Base-by-base conservation (phyloP, 2,113 vertebrate species). In the Campylomormyrus tamandua region DNA sequence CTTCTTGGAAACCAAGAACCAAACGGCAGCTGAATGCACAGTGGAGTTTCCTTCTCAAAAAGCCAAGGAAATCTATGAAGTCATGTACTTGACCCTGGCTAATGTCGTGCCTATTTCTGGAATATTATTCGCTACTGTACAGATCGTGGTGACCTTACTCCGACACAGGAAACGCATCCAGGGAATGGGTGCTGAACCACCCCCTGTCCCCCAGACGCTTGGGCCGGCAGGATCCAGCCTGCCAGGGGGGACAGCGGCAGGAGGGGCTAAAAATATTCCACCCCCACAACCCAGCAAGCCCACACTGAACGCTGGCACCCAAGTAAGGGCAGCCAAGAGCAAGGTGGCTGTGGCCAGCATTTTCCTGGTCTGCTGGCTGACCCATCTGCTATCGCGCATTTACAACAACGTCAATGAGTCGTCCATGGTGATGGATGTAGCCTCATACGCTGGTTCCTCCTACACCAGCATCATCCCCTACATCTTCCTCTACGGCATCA, bases 291-390 rank as follows among this genome's bases (percentile, higher is more conserved):
- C 77, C 74, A 70, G 90, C 6, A 95, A 94, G 89, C 11, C 87
- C 58, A 90, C 87, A 5, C 5, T 35, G 0, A 87, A 90, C 88
- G 84, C 94, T 0, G 39, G 88, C 58, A 90, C 80, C 89, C 95
- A 95, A 92, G 90, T 95, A 89, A 93, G 95, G 56, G 96, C 95
- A 0, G 96, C 95, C n/a, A 96, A 96, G 90, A 96, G 95, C 2
- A 95, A 96, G 91, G 93, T 96, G 90, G 95, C 94, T 1, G 96
- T 96, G 5, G 94, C 95, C 53, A 93, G 89, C 0, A 93, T 96
- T 87, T 96, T 96, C 88, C 91, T 96, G 85, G 90, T 96, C 62
- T 96, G 95, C 92, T 96, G 95, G 96, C 45, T 95, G 90, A 95
- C 92, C 88, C 96, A 96, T 90, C 87, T 96, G 70, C 19, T 95